Evolutionary conservation across 2,888 invertebrate species (phyloP).

Genomic region (Laspeyria flexula): DNA sequence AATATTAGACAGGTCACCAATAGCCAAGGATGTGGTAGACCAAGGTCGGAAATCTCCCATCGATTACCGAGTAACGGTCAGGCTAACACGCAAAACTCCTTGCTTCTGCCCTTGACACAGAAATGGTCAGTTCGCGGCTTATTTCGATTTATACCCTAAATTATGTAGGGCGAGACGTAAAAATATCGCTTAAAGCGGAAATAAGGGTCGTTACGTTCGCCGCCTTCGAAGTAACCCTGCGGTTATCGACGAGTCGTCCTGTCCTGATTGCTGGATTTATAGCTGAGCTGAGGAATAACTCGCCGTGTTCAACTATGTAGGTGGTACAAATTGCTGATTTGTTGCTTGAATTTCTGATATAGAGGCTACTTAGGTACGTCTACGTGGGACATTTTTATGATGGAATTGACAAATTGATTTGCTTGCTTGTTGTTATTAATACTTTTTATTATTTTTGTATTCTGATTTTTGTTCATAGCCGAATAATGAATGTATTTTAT

Average conservation of each 20-base stretch:
- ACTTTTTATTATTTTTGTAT: no score
- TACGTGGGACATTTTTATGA: not conserved
- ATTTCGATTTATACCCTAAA: constrained; percentile 63
- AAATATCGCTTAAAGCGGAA: constrained; percentile 62
- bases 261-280: constrained; percentile 20
- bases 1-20: constrained; percentile 70
- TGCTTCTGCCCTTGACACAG: constrained; percentile 80
- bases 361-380: not conserved
- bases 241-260: constrained; percentile 14
- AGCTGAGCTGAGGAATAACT: constrained; percentile 6
- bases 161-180: constrained; percentile 66
- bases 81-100: constrained; percentile 78
- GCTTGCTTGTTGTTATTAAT: not conserved
- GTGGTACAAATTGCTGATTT: constrained; percentile 2
- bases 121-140: constrained; percentile 66
- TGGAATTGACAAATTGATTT: not conserved
- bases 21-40: constrained; percentile 71
- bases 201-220: constrained; percentile 45
- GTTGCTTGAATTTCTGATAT: not conserved
- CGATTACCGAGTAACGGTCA: constrained; percentile 68
- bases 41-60: constrained; percentile 83
- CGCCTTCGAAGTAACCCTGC: constrained; percentile 33
- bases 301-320: constrained; percentile 1
- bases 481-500: no score
- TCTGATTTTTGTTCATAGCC: no score